Conservation (phyloP, 2,113 vertebrate genomes). For the Lota lota region DNA sequence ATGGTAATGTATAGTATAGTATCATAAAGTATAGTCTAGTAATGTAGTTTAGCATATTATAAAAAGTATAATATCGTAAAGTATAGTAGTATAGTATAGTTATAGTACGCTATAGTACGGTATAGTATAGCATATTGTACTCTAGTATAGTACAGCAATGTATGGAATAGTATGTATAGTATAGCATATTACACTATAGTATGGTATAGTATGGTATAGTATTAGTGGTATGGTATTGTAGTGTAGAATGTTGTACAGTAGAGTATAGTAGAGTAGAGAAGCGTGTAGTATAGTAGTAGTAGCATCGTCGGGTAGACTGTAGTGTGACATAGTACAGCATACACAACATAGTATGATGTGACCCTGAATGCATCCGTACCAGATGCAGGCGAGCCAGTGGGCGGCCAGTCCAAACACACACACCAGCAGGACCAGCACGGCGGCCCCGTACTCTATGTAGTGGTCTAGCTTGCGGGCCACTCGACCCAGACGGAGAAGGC, state of each 20-base stretch:
- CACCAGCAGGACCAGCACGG: constrained; percentile 92
- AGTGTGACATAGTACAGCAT: no score
- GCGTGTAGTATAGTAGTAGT: no score
- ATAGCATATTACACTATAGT: no score
- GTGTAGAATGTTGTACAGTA: not conserved
- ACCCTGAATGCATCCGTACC: constrained; percentile 57
- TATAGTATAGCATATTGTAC: not conserved
- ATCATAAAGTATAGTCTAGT: not conserved
- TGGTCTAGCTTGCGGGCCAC: constrained; percentile 97
- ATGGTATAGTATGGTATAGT: no score
- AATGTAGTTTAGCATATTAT: not conserved
- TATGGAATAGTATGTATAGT: no score
- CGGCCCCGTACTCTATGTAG: constrained; percentile 96
- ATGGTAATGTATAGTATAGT: not conserved
- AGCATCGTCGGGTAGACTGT: no score
- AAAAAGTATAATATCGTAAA: not conserved
- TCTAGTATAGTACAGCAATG: no score
- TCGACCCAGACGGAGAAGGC: constrained; percentile 90
- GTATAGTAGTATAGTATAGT: not conserved
- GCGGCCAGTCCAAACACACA: constrained; percentile 97
- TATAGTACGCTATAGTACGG: not conserved
- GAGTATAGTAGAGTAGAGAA: no score
- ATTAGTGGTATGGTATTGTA: not conserved
- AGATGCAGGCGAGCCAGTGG: constrained; percentile 98
- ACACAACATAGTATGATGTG: not conserved